phyloP scores from a whole-genome alignment of 35 echinoderm and acorn worm genomes.

The Heliocidaris tuberculata region DNA sequence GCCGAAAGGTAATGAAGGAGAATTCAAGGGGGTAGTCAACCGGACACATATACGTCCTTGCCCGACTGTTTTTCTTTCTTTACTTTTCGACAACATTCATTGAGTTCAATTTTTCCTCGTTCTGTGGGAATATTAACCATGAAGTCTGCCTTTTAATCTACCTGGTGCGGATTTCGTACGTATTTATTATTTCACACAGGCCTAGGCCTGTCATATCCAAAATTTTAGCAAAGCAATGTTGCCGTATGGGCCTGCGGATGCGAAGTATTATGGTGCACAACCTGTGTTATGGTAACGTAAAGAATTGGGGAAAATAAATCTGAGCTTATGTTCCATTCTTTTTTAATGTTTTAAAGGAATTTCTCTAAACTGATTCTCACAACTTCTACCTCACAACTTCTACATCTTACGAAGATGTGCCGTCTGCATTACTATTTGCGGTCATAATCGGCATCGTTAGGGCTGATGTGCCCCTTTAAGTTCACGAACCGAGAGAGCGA shows the following conservation, averaged over 20 bases:
- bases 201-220: too few relatives aligned
- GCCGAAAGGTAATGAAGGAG: not conserved
- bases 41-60: not conserved
- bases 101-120: too few relatives aligned
- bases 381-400: not conserved
- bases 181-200: too few relatives aligned
- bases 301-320: not conserved
- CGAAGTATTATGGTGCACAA: not conserved
- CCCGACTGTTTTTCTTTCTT: not conserved
- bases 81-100: not conserved
- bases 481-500: slow-evolving; percentile 1
- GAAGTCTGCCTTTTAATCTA: too few relatives aligned
- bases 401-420: not conserved
- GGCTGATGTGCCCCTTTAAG: slow-evolving; percentile 8
- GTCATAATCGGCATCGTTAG: not conserved
- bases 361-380: not conserved
- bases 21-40: not conserved
- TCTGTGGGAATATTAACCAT: too few relatives aligned
- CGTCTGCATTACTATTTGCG: not conserved
- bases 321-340: too few relatives aligned
- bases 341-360: not conserved
- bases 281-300: not conserved
- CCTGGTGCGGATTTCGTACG: too few relatives aligned
- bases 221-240: too few relatives aligned
- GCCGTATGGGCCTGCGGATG: not conserved